A percentile compares a stretch with the other conserved stretches of the same genome.
These are phyloP conservation scores for Prosapia bicincta DNA, from an alignment of 2,888 invertebrate genomes.

Conservation along the genomic window DNA sequence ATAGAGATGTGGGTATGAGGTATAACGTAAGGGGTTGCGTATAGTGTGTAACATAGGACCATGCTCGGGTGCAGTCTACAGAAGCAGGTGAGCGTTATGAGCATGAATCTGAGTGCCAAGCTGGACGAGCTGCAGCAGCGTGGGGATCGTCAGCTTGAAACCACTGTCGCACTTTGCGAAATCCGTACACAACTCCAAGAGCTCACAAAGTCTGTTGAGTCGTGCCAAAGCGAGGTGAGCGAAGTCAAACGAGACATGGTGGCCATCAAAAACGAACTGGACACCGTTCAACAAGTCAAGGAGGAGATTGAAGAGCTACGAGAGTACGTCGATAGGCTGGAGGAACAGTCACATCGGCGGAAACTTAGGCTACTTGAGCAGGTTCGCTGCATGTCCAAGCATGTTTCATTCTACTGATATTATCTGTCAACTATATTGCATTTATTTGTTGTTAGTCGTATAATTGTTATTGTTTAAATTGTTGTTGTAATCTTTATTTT, in stretches of 20 bases:
- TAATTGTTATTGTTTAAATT: not conserved
- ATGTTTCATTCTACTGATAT: not conserved
- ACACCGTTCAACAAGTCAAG: conserved; percentile 91
- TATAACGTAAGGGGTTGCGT: conserved; percentile 4
- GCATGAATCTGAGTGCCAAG: conserved; percentile 92
- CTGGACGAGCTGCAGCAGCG: conserved; percentile 91
- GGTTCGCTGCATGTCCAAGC: conserved; percentile 54
- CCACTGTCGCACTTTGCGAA: conserved; percentile 90
- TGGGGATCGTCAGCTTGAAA: conserved; percentile 84
- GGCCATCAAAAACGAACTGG: conserved; percentile 90
- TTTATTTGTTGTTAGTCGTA: not conserved
- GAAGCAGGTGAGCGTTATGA: conserved; percentile 97
- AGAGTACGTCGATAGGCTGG: conserved; percentile 88
- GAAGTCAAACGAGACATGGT: conserved; percentile 92
- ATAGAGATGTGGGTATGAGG: not conserved
- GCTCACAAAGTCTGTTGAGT: conserved; percentile 90
- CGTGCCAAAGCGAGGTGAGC: conserved; percentile 91
- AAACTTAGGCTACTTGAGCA: conserved; percentile 89
- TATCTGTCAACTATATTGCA: not conserved
- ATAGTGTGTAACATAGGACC: conserved; percentile 21
- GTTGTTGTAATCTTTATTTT: not conserved
- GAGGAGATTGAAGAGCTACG: conserved; percentile 91
- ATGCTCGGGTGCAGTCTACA: conserved; percentile 68
- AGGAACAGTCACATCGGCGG: conserved; percentile 86
- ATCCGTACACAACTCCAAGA: conserved; percentile 90